These are phyloP conservation scores for Brachypalpus laphriformis DNA, from an alignment of 2,888 invertebrate genomes.

Conservation along the genomic window DNA sequence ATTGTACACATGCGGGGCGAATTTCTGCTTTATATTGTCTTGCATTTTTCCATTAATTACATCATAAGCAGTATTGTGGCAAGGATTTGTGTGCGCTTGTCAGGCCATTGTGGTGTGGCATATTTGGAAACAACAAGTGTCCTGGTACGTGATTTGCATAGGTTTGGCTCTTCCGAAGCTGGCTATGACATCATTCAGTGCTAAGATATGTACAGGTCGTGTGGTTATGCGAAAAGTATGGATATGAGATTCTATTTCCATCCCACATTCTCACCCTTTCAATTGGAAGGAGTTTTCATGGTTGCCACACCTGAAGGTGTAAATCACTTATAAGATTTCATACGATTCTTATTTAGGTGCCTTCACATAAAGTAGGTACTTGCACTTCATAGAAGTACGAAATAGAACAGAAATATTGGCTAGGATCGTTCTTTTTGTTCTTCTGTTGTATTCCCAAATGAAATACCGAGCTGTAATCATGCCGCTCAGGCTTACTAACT, in stretches of 20 bases:
- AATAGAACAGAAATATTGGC: too few species aligned
- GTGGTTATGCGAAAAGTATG: conserved; percentile 2
- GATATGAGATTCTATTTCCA: conserved; percentile 3
- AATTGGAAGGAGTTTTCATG: not conserved
- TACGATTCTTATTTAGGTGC: too few species aligned
- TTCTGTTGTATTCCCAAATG: too few species aligned
- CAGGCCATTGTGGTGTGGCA: not conserved
- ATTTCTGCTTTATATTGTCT: conserved; percentile 1
- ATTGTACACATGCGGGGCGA: conserved; percentile 53
- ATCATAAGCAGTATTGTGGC: conserved; percentile 27
- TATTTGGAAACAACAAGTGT: conserved; percentile 10
- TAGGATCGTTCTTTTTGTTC: too few species aligned
- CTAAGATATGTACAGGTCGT: not conserved
- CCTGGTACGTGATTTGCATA: conserved; percentile 38
- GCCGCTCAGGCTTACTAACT: too few species aligned
- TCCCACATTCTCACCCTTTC: not conserved
- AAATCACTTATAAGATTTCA: conserved; percentile 8
- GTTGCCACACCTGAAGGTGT: not conserved
- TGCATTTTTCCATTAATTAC: conserved; percentile 34
- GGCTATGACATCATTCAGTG: not conserved
- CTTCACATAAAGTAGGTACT: too few species aligned
- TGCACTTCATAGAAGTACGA: too few species aligned
- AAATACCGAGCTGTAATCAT: too few species aligned
- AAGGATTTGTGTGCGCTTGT: not conserved
- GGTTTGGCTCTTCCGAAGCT: too few species aligned